A percentile compares a stretch with the other conserved stretches of the same genome.
Evolutionary conservation across 1,140 invertebrate genomes (phyloP).

Genomic region (Temnothorax curvispinosus): DNA sequence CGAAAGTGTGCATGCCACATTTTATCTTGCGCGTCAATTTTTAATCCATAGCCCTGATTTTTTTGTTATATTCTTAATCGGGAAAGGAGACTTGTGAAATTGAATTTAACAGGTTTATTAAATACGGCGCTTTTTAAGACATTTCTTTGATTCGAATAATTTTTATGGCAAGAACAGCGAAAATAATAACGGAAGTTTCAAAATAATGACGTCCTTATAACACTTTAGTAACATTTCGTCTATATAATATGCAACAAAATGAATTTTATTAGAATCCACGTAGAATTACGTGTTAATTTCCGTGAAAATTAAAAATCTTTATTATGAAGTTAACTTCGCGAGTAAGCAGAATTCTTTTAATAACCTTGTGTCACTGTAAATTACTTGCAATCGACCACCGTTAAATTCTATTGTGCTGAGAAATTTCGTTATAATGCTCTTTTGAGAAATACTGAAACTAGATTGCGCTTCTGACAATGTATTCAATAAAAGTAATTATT

Average conservation of each 20-base stretch:
- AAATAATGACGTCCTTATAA: not conserved
- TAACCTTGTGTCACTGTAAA: not conserved
- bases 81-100: not conserved
- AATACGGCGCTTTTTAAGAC: not conserved
- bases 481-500: not conserved
- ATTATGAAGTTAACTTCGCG: constrained; percentile 16
- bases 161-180: constrained; percentile 36
- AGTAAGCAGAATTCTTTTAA: not conserved
- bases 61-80: not conserved
- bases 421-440: not conserved
- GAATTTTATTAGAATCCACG: not conserved
- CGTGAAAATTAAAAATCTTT: not conserved
- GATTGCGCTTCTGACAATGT: not conserved
- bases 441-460: not conserved
- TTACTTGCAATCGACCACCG: constrained; percentile 38
- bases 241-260: constrained; percentile 21
- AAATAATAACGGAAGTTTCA: constrained; percentile 15
- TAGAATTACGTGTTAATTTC: not conserved
- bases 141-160: not conserved
- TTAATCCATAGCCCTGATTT: not conserved
- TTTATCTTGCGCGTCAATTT: constrained; percentile 2
- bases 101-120: constrained; percentile 13
- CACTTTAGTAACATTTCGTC: not conserved
- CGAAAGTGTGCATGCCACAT: not conserved
- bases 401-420: constrained; percentile 30